These are phyloP conservation scores for Philereme vetulata DNA, from an alignment of 2,888 invertebrate species.

Conservation along the genomic window DNA sequence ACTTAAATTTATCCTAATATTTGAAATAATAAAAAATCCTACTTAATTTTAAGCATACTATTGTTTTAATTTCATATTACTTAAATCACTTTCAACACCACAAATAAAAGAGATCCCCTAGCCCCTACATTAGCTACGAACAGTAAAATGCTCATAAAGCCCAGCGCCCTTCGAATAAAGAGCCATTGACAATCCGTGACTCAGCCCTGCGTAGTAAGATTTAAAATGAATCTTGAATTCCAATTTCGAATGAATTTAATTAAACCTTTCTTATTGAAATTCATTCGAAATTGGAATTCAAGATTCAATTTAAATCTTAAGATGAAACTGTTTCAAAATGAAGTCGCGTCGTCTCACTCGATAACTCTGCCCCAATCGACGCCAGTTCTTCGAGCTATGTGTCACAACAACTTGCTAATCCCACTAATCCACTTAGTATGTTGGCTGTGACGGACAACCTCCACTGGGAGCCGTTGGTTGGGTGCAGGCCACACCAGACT, in stretches of 20 bases:
- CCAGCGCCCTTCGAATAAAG: constrained; percentile 47
- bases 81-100: neutral
- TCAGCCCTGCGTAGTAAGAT: constrained; percentile 37
- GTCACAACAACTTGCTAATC: too few species aligned
- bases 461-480: too few species aligned
- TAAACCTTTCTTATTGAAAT: too few species aligned
- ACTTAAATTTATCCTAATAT: too few species aligned
- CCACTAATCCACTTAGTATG: too few species aligned
- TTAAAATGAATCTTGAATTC: constrained; percentile 14
- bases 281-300: neutral
- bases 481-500: too few species aligned
- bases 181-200: constrained; percentile 46
- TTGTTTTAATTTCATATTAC: too few species aligned
- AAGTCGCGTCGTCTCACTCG: neutral
- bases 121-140: constrained; percentile 32
- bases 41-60: too few species aligned
- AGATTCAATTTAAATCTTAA: constrained; percentile 26
- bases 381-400: too few species aligned
- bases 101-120: constrained; percentile 12
- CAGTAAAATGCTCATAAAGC: constrained; percentile 48
- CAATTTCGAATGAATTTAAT: neutral
- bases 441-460: too few species aligned
- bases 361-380: too few species aligned
- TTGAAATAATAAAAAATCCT: too few species aligned
- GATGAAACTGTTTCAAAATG: neutral